These are phyloP conservation scores for Parapristionchus giblindavisi DNA, from an alignment of 2,888 invertebrate species.

Conservation along the genomic window DNA sequence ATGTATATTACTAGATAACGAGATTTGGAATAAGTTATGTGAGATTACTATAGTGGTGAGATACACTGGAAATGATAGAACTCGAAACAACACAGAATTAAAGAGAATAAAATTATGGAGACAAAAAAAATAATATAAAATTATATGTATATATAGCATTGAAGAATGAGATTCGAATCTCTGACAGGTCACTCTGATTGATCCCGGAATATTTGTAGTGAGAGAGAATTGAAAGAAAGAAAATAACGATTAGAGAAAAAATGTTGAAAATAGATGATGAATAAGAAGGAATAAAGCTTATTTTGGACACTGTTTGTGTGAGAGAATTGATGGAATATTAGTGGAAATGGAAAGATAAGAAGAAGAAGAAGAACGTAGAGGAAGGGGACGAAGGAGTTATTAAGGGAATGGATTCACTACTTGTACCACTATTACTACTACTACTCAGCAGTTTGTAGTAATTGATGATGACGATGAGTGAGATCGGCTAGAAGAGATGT, in stretches of 20 bases:
- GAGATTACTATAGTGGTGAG: slow-evolving; percentile 44
- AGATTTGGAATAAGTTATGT: slow-evolving; percentile 36
- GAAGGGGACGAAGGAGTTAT: background rate
- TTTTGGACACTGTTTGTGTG: background rate
- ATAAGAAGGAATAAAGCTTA: background rate
- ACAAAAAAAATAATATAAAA: too few relatives aligned
- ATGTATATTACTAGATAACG: too few relatives aligned
- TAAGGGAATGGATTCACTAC: slow-evolving; percentile 42
- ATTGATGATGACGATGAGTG: slow-evolving; percentile 62
- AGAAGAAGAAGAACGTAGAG: background rate
- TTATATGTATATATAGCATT: too few relatives aligned
- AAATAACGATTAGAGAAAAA: too few relatives aligned
- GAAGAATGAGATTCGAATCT: too few relatives aligned
- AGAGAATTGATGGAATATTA: background rate
- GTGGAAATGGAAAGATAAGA: slow-evolving; percentile 19
- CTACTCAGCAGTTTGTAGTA: slow-evolving; percentile 62
- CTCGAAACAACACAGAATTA: too few relatives aligned
- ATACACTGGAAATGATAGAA: slow-evolving; percentile 42
- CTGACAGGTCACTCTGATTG: too few relatives aligned
- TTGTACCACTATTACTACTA: too few relatives aligned
- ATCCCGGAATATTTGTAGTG: too few relatives aligned
- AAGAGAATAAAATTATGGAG: too few relatives aligned
- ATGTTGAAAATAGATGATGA: background rate
- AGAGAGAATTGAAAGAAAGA: too few relatives aligned
- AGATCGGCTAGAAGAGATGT: slow-evolving; percentile 60